Base-by-base conservation (phyloP, 35 echinoderm and acorn worm species). In the Chiridota heheva region DNA sequence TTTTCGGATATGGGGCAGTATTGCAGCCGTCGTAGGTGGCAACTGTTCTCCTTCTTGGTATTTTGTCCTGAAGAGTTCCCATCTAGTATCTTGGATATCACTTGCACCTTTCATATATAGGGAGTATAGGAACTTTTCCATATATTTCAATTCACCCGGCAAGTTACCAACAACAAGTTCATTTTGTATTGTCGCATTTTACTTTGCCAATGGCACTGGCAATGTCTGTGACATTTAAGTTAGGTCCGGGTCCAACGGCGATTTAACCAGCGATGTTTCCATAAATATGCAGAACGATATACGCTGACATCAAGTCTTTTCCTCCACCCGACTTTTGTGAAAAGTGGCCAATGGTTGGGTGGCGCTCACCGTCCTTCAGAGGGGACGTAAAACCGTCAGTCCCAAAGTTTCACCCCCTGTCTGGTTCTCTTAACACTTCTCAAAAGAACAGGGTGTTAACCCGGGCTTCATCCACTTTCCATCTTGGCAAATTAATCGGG, bases 31-130 rank as follows among this genome's bases (percentile, higher is more conserved):
- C 22, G 69, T 73, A 2, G 69, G 69, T 47, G 69, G 69, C 42
- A 73, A 46, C 31, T 73, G 36, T 73, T 49, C 69, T 41, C 61
- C 69, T 46, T 43, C 69, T 46, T 73, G 22, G 42, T 44, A 18
- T n/a, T 73, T 73, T 73, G 69, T 43, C 42, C 36, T 48, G 69
- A 73, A 73, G 37, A 73, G 69, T 46, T 73, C 69, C 6, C 37
- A 73, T 43, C 69, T 48, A 26, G 69, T 46, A 73, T 73, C 12
- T 30, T 10, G 61, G 61, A 65, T 65, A 65, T 65, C 30, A 31
- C 30, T 65, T 31, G 30, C 61, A 65, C 8, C 12, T 65, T 65
- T 65, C 12, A 65, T 8, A 65, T 65, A 65, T 27, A 65, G 61
- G 30, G 61, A 65, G 30, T 27, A 65, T 10, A 65, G 61, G 61